These are phyloP conservation scores for Lamproptera curius DNA, from an alignment of 2,888 invertebrate species.

Conservation along the genomic window DNA sequence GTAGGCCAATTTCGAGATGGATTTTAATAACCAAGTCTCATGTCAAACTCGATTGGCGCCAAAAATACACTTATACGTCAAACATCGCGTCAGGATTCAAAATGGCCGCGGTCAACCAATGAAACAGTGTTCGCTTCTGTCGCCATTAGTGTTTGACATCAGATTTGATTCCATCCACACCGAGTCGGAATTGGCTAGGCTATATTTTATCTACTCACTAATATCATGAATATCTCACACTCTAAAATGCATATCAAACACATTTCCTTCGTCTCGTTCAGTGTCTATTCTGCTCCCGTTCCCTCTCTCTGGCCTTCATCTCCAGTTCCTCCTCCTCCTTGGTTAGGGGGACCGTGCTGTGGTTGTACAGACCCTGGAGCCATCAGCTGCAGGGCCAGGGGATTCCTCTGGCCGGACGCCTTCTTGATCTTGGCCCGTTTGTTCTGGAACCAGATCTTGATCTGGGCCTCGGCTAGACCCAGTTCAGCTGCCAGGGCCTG, in stretches of 20 bases:
- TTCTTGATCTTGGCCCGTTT: constrained; percentile 98
- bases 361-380: constrained; percentile 96
- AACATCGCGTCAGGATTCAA: too few relatives aligned
- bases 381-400: constrained; percentile 93
- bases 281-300: constrained; percentile 58
- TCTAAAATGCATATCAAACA: constrained; percentile 7
- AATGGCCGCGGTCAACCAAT: too few relatives aligned
- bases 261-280: constrained; percentile 29
- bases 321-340: constrained; percentile 47
- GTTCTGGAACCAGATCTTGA: constrained; percentile 98
- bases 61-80: too few relatives aligned
- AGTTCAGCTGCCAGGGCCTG: constrained; percentile 94
- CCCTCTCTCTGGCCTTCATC: constrained; percentile 66
- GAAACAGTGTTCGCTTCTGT: too few relatives aligned
- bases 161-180: too few relatives aligned
- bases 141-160: too few relatives aligned
- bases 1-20: too few relatives aligned
- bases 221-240: background rate
- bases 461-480: constrained; percentile 96
- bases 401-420: constrained; percentile 89
- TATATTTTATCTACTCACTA: too few relatives aligned
- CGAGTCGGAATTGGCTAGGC: too few relatives aligned
- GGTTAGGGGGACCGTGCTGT: constrained; percentile 61
- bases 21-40: too few relatives aligned
- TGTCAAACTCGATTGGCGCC: too few relatives aligned